Evolutionary conservation across 1,140 invertebrate species (phyloP), one percentile per base, ranked within the genome.

Genomic region (Cotesia vestalis): DNA sequence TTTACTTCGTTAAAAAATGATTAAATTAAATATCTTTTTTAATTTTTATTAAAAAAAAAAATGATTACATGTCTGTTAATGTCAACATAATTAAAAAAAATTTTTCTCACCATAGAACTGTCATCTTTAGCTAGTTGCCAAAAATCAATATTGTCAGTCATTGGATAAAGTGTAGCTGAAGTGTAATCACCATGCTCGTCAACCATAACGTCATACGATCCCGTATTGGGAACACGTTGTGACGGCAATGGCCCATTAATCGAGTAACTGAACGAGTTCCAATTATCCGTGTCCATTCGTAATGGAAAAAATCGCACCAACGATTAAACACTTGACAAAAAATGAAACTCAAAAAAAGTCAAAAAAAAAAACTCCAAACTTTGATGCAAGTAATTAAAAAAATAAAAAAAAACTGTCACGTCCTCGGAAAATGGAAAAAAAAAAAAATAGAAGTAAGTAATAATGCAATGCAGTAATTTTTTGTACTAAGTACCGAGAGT

Each of bases 161-260:
- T 73, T 17, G 78, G 74, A 5, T 82, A 77, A 55, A 84, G 83
- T 79, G 83, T 81, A 9, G 79, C 78, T 51, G 78, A 79, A 72
- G 69, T 80, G 40, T 76, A 78, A 75, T 84, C 84, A 69, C 76
- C 80, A 67, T 80, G 78, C 72, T 84, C 83, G 34, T 84, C 83
- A 62, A 78, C 71, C 53, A 80, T 71, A 36, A 72, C 77, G 66
- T 85, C 80, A 71, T 77, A 81, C 67, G 78, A 76, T 66, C 75
- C 78, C 52, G 72, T 75, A 66, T 74, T 80, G 0, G 84, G 83
- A 38, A 84, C 83, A 68, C 83, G 81, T 79, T 85, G 83, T 79
- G 79, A 83, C 78, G 81, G 77, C 60, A 46, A 67, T 67, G 53
- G 69, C 67, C 52, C 51, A 38, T 66, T 55, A 20, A 60, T 27